These are phyloP conservation scores for Alethe castanea DNA, from an alignment of 2,113 vertebrate species.

Conservation along the genomic window DNA sequence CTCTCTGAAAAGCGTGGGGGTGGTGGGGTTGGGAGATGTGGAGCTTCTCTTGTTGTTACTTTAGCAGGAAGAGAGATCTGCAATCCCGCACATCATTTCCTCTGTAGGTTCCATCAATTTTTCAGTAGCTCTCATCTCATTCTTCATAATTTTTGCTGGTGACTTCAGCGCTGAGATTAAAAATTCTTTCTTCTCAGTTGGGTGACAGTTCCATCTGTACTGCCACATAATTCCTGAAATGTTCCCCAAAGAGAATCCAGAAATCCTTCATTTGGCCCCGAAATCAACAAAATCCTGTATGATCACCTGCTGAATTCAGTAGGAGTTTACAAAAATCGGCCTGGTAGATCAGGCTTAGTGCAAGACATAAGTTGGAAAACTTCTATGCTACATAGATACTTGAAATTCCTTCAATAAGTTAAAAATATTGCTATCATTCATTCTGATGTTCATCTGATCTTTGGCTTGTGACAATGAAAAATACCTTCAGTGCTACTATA, in stretches of 20 bases:
- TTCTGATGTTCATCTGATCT: not conserved
- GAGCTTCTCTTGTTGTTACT: not conserved
- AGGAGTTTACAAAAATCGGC: not conserved
- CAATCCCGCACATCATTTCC: not conserved
- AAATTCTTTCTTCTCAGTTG: not conserved
- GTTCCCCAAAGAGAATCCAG: not conserved
- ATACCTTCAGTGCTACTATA: not conserved
- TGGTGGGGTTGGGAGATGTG: not conserved
- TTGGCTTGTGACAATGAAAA: not conserved
- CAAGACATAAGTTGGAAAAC: not conserved
- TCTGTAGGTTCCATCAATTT: not conserved
- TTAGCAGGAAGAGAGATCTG: not conserved
- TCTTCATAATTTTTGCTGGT: not conserved
- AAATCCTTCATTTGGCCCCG: not conserved
- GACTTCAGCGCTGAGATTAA: not conserved
- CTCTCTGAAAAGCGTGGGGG: accelerated
- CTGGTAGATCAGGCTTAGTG: not conserved
- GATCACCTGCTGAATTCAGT: not conserved
- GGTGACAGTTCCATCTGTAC: not conserved
- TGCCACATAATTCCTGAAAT: not conserved
- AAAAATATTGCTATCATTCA: not conserved
- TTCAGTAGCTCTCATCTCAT: not conserved
- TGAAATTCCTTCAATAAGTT: not conserved
- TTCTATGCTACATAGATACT: not conserved
- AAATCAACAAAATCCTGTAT: not conserved